Conservation (phyloP, 1,140 invertebrate genomes). For the Eueides isabella region DNA sequence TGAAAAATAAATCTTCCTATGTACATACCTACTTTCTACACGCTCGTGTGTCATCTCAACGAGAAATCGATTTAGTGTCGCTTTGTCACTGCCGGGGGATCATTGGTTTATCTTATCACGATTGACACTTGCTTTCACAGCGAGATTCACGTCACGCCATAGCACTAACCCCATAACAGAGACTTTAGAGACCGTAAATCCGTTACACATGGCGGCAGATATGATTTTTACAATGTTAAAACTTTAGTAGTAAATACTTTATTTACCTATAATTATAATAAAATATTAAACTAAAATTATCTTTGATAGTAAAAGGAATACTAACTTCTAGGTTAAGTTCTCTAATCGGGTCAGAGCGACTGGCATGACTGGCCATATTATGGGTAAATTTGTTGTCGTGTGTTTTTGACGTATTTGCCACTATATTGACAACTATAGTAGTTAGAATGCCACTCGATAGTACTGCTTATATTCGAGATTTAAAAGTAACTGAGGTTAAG, state of each 20-base stretch:
- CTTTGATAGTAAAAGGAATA: too few relatives aligned
- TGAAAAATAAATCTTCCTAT: neutral
- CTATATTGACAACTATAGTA: too few relatives aligned
- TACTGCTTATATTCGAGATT: too few relatives aligned
- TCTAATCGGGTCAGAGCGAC: too few relatives aligned
- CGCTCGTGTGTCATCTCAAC: conserved; percentile 10
- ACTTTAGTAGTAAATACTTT: neutral
- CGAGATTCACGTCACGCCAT: neutral
- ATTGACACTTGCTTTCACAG: conserved; percentile 18
- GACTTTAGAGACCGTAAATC: conserved; percentile 1
- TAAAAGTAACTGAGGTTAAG: too few relatives aligned
- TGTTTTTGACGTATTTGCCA: too few relatives aligned
- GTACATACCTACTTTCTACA: neutral
- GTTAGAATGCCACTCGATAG: too few relatives aligned
- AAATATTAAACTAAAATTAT: too few relatives aligned
- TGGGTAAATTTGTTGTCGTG: too few relatives aligned
- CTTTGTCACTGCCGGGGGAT: conserved; percentile 12
- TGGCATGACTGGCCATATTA: too few relatives aligned
- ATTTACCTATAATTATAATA: too few relatives aligned
- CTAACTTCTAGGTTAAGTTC: too few relatives aligned
- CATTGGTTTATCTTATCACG: conserved; percentile 19
- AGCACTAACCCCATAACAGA: conserved; percentile 9
- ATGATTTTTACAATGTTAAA: neutral
- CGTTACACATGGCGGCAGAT: neutral
- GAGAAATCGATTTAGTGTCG: conserved; percentile 16